phyloP scores from a whole-genome alignment of 2,113 vertebrate species.

The Aspidoscelis tigris region DNA sequence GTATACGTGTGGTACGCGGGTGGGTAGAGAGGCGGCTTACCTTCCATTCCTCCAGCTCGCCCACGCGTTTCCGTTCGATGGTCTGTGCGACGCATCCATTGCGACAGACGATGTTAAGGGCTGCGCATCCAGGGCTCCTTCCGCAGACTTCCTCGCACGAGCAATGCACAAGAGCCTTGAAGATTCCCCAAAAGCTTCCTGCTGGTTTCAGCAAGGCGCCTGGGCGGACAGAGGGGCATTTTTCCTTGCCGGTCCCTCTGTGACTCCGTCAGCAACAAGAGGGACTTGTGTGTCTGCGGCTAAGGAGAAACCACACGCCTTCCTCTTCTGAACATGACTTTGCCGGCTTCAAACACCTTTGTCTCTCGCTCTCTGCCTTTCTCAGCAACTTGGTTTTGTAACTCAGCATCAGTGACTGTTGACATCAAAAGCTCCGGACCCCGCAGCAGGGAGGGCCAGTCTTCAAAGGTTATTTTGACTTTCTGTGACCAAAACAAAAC shows the following conservation, averaged over 20 bases:
- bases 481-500: neutral
- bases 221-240: neutral
- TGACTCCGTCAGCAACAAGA: fast-evolving
- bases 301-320: fast-evolving
- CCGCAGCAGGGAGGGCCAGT: neutral
- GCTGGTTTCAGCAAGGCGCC: neutral
- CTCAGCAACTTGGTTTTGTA: neutral
- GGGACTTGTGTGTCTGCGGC: neutral
- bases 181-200: neutral
- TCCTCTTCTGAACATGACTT: fast-evolving
- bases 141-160: neutral
- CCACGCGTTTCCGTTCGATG: neutral
- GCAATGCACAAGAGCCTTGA: no score
- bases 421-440: neutral
- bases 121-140: neutral
- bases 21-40: neutral
- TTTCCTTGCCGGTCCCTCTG: neutral
- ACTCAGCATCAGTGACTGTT: neutral
- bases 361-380: neutral
- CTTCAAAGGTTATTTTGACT: neutral
- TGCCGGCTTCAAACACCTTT: slow-evolving; percentile 18
- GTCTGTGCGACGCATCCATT: fast-evolving
- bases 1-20: neutral
- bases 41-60: neutral
- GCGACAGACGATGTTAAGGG: neutral